phyloP scores from a whole-genome alignment of 2,113 vertebrate species.

The Callipepla californica region DNA sequence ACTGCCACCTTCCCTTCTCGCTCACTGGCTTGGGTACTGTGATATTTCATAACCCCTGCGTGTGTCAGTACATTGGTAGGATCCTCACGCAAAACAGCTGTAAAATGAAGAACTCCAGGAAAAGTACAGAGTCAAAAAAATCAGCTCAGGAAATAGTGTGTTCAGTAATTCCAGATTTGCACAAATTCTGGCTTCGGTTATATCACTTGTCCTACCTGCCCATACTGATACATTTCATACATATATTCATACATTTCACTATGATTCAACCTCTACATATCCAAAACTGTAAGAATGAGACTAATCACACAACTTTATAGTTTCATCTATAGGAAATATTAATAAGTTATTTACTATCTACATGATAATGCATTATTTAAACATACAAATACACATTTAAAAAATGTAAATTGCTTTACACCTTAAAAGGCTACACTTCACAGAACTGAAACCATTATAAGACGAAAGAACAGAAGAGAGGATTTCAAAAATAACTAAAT shows the following conservation, averaged over 20 bases:
- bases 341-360: background rate
- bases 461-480: background rate
- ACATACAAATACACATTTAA: background rate
- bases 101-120: background rate
- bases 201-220: background rate
- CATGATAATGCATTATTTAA: background rate
- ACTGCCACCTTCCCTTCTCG: background rate
- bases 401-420: background rate
- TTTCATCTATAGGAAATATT: background rate
- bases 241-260: background rate
- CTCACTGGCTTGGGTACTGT: background rate
- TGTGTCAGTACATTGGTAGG: background rate
- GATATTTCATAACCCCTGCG: background rate
- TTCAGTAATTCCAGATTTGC: background rate
- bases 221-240: background rate
- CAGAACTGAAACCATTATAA: background rate
- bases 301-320: background rate
- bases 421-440: background rate
- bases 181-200: background rate
- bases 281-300: background rate
- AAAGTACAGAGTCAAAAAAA: background rate
- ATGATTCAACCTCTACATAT: background rate
- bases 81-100: background rate
- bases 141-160: accelerated
- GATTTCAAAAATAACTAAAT: background rate